Evolutionary conservation across 1,140 invertebrate genomes (phyloP), one percentile per base, ranked within the genome.

Genomic region (Kradibia gibbosae): DNA sequence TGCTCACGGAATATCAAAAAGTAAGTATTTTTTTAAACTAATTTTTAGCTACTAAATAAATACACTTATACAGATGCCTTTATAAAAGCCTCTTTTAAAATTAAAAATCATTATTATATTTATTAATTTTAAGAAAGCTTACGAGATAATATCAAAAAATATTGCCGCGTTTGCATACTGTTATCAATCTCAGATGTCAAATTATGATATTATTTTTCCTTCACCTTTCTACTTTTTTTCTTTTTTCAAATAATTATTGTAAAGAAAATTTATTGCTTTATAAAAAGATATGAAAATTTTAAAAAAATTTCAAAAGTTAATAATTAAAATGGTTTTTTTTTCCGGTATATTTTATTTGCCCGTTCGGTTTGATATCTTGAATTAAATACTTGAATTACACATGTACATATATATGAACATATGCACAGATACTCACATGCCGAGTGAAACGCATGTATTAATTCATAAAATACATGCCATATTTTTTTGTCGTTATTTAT

Each of bases 1-100:
- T 98, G 80, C 93, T 99, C 73, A 99, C 98, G 31, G 99, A 99
- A 91, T 95, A 95, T 90, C 98, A 99, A 92, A 96, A 96, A 92
- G 95, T 96, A 87, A 88, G 74, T 31, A 22, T 39, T 20, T 34
- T 65, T 36, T 36, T 22, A 65, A 17, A n/a, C n/a, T n/a, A n/a
- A n/a, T n/a, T n/a, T n/a, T n/a, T n/a, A n/a, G n/a, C n/a, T n/a
- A n/a, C n/a, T n/a, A n/a, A n/a, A n/a, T n/a, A n/a, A n/a, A n/a
- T n/a, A n/a, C n/a, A n/a, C n/a, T n/a, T n/a, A n/a, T n/a, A n/a
- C n/a, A n/a, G n/a, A n/a, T n/a, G n/a, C n/a, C n/a, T n/a, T n/a
- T n/a, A n/a, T n/a, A n/a, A n/a, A n/a, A n/a, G n/a, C n/a, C n/a
- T 67, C 8, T 1, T 39, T 67, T 67, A 10, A 39, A 39, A 39